Base-by-base conservation (phyloP, 2,888 invertebrate genomes). In the Synanthedon andrenaeformis region DNA sequence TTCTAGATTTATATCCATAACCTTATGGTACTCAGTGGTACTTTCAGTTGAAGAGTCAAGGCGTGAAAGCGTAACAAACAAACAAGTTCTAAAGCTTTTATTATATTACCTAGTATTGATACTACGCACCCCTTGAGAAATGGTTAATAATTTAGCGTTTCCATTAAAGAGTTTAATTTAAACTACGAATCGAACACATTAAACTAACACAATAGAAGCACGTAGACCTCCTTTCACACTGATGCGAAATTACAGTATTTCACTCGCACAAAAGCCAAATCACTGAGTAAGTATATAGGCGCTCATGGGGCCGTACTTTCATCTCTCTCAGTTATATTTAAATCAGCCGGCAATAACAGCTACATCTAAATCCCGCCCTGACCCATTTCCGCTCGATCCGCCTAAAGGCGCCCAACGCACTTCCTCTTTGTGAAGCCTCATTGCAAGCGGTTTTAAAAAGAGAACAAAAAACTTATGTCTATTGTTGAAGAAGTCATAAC, bases 311-410 rank as follows among this genome's bases (percentile, higher is more conserved):
- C 53, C 61, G 71, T 70, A 69, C 72, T 68, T 70, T 69, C 69
- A 71, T 71, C 69, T 66, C 61, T 57, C 58, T 63, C 66, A 63
- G 74, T 76, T 80, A 79, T 84, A 86, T 86, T 86, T 83, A 86
- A 85, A 86, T 85, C 82, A 79, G 76, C 70, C 67, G 59, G 76
- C 76, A 73, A 79, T 74, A 76, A 75, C 70, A 64, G 75, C 70
- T 65, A 58, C 67, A 64, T 64, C 77, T 74, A 80, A 82, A 86
- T 85, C 84, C 86, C 70, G 72, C 70, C 72, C 74, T 82, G 86
- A 85, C 87, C 87, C 80, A 86, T 76, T 86, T 86, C 79, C 76
- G 66, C 76, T 71, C 74, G 76, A 82, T 79, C 77, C 79, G 67
- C 71, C 74, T 84, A 83, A 84, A 80, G 79, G 78, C 61, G 62